These are phyloP conservation scores for Halictus ligatus DNA, from an alignment of 2,888 invertebrate species.

Conservation along the genomic window DNA sequence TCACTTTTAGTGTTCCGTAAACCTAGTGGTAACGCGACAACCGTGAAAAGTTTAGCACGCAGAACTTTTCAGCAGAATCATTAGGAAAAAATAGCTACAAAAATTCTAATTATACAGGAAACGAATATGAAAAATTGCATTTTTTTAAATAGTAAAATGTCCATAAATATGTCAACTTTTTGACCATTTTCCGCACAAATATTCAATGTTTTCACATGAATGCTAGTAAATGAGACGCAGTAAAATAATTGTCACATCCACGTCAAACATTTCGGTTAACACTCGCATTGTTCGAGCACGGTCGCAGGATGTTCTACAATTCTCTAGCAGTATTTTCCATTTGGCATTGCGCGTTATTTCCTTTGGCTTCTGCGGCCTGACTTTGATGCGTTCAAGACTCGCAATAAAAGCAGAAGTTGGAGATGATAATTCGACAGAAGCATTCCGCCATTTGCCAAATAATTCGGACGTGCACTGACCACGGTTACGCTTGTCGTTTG, in stretches of 20 bases:
- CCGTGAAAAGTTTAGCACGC: not conserved
- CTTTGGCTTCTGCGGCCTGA: slow-evolving; percentile 23
- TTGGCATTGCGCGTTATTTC: slow-evolving; percentile 39
- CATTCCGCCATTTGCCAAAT: slow-evolving; percentile 32
- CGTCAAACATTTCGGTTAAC: not conserved
- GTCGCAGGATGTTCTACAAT: not conserved
- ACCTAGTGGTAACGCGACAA: too few species aligned
- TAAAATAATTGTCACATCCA: not conserved
- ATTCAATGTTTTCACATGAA: not conserved
- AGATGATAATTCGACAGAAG: slow-evolving; percentile 46
- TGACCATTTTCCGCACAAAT: too few species aligned
- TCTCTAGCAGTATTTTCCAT: not conserved
- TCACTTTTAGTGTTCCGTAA: too few species aligned
- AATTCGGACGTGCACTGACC: slow-evolving; percentile 14
- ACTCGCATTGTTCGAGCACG: not conserved
- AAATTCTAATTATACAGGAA: too few species aligned
- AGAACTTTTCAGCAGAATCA: not conserved
- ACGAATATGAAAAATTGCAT: too few species aligned
- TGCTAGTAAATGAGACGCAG: not conserved
- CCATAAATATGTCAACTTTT: not conserved
- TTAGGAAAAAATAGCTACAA: too few species aligned
- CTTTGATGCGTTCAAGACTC: slow-evolving; percentile 27
- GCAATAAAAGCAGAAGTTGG: slow-evolving; percentile 1
- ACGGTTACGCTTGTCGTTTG: not conserved
- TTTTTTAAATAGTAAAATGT: too few species aligned